These are phyloP conservation scores for Sweltsa coloradensis DNA, from an alignment of 1,140 invertebrate genomes.

Conservation along the genomic window DNA sequence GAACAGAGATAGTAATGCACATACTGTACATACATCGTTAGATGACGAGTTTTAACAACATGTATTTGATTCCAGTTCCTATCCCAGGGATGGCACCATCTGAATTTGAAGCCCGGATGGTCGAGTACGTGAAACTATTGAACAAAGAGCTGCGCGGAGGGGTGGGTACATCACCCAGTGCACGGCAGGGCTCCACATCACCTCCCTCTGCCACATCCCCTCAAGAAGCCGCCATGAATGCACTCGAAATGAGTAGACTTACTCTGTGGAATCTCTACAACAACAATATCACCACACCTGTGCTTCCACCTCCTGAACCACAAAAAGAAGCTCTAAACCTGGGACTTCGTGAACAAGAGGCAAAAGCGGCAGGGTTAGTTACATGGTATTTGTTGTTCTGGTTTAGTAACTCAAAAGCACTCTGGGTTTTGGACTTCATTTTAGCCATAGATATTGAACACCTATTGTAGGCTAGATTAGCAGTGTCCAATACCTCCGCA, in stretches of 20 bases:
- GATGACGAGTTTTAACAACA: too few species aligned
- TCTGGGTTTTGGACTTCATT: too few species aligned
- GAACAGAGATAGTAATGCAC: too few species aligned
- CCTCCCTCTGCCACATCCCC: conserved; percentile 40
- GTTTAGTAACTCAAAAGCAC: too few species aligned
- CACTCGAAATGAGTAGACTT: conserved; percentile 58
- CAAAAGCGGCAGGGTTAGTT: neutral
- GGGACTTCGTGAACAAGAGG: conserved; percentile 30
- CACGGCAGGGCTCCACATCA: conserved; percentile 38
- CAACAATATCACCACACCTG: conserved; percentile 38
- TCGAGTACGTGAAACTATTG: conserved; percentile 61
- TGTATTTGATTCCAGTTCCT: conserved; percentile 26
- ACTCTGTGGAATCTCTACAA: conserved; percentile 74
- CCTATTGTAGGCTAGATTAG: too few species aligned
- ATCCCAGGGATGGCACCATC: conserved; percentile 43
- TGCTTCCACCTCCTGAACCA: conserved; percentile 32
- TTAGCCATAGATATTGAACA: too few species aligned
- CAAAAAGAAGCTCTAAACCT: conserved; percentile 49
- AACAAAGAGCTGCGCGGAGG: conserved; percentile 26
- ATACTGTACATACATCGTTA: too few species aligned
- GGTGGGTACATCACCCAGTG: conserved; percentile 28
- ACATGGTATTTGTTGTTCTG: too few species aligned
- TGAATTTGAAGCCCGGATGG: conserved; percentile 61
- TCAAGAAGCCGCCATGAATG: conserved; percentile 43
- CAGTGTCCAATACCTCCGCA: too few species aligned